Percentiles rank a stretch among this genome's conserved stretches.
phyloP scores from a whole-genome alignment of 2,797 vertebrate species.

The Pteronotus mesoamericanus region DNA sequence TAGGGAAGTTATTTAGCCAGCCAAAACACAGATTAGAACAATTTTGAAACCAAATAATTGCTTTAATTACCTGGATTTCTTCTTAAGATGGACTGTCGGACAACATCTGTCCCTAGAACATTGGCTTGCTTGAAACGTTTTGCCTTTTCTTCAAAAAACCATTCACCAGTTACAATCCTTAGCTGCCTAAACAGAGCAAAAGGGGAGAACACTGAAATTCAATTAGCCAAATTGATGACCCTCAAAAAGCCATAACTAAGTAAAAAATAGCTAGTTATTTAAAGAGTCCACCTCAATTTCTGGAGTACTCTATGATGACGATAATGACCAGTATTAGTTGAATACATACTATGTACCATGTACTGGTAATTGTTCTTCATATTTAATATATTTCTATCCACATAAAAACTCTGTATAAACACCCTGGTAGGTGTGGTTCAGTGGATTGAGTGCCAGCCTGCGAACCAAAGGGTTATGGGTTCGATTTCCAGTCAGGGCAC shows the following conservation, averaged over 20 bases:
- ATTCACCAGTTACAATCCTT: slow-evolving; percentile 93
- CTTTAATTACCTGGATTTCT: slow-evolving; percentile 85
- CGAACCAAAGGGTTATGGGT: too few species aligned
- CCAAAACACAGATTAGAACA: neutral
- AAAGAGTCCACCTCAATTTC: neutral
- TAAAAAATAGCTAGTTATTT: neutral
- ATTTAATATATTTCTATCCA: slow-evolving; percentile 11
- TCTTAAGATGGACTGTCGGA: slow-evolving; percentile 92
- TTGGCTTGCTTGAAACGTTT: slow-evolving; percentile 90
- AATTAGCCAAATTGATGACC: slow-evolving; percentile 5
- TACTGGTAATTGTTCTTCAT: neutral
- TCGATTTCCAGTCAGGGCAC: too few species aligned
- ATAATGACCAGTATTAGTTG: neutral
- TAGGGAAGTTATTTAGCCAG: neutral
- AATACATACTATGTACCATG: neutral
- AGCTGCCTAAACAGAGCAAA: slow-evolving; percentile 86
- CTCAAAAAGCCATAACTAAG: neutral
- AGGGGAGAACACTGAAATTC: neutral
- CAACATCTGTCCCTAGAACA: slow-evolving; percentile 87
- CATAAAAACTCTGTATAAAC: neutral
- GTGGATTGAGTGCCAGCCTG: too few species aligned
- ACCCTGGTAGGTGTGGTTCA: too few species aligned
- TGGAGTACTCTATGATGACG: neutral
- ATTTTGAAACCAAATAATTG: neutral
- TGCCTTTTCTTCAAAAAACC: slow-evolving; percentile 96